A percentile compares a stretch with the other conserved stretches of the same genome.
Conservation (phyloP, 2,888 invertebrate genomes). For the Chymomyza amoena region DNA sequence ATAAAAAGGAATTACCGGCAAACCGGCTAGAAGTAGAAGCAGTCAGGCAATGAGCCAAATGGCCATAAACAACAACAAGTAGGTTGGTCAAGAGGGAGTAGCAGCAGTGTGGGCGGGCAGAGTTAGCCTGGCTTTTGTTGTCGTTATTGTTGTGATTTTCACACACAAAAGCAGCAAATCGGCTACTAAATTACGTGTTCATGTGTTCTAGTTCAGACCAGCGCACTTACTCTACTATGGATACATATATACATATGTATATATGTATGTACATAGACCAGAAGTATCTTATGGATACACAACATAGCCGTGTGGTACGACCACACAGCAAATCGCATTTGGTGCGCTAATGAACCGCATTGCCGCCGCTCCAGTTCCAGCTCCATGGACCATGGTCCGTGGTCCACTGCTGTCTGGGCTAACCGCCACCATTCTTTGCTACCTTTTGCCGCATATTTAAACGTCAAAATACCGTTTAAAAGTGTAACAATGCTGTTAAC, state of each 20-base stretch:
- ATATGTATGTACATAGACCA: background rate
- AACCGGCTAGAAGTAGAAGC: constrained; percentile 51
- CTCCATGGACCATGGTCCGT: too few species aligned
- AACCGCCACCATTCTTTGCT: background rate
- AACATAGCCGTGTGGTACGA: background rate
- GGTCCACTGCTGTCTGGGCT: constrained; percentile 25
- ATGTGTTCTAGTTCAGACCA: constrained; percentile 66
- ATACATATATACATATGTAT: background rate
- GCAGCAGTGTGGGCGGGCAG: background rate
- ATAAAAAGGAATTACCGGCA: constrained; percentile 73
- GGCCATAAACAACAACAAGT: constrained; percentile 60
- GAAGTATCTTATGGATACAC: constrained; percentile 26
- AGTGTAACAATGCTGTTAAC: constrained; percentile 67
- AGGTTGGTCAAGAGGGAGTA: constrained; percentile 14
- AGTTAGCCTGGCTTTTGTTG: constrained; percentile 38
- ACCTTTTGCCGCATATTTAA: constrained; percentile 58
- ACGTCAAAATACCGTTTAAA: constrained; percentile 60
- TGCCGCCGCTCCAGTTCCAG: constrained; percentile 25
- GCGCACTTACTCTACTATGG: background rate
- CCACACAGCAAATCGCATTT: constrained; percentile 60
- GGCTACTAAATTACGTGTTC: constrained; percentile 74
- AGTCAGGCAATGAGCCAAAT: constrained; percentile 56
- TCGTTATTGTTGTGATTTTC: constrained; percentile 68
- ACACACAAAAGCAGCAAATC: constrained; percentile 71
- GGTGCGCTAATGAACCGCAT: constrained; percentile 71